phyloP scores from a whole-genome alignment of 2,888 invertebrate species.

The Sphecodes monilicornis region DNA sequence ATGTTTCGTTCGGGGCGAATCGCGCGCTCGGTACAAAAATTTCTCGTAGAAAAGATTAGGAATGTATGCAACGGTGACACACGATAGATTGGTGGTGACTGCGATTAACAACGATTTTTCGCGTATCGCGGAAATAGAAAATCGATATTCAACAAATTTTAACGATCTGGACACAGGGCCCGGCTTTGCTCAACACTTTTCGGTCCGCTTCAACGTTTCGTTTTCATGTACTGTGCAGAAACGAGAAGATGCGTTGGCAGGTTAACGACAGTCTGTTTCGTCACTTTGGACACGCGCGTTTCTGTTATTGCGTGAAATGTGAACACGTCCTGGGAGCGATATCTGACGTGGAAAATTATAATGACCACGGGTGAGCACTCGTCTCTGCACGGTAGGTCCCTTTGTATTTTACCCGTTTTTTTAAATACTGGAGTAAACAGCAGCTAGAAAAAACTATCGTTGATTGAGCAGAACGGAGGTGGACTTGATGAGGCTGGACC shows the following conservation, averaged over 20 bases:
- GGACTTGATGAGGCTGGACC: no score
- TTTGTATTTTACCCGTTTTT: neutral
- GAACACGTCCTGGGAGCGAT: no score
- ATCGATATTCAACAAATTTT: constrained; percentile 24
- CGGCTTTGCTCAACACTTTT: neutral
- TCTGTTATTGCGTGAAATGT: no score
- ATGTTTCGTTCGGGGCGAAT: constrained; percentile 2
- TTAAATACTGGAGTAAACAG: neutral
- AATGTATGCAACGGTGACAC: constrained; percentile 70
- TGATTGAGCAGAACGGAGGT: neutral
- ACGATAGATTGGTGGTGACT: constrained; percentile 62
- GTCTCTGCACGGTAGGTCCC: neutral
- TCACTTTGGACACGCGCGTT: no score
- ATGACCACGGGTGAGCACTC: neutral
- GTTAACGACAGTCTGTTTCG: no score
- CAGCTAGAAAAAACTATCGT: no score
- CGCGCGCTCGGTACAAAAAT: constrained; percentile 56
- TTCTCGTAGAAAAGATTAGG: constrained; percentile 55
- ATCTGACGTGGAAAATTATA: neutral
- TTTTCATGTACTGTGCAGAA: neutral
- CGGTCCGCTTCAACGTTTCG: constrained; percentile 1
- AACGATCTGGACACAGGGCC: neutral
- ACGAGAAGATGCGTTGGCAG: neutral
- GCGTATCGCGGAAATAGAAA: constrained; percentile 38
- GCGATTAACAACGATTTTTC: constrained; percentile 57